These are phyloP conservation scores for Acipenser transmontanus DNA, from an alignment of 2,797 vertebrate species.

Conservation along the genomic window DNA sequence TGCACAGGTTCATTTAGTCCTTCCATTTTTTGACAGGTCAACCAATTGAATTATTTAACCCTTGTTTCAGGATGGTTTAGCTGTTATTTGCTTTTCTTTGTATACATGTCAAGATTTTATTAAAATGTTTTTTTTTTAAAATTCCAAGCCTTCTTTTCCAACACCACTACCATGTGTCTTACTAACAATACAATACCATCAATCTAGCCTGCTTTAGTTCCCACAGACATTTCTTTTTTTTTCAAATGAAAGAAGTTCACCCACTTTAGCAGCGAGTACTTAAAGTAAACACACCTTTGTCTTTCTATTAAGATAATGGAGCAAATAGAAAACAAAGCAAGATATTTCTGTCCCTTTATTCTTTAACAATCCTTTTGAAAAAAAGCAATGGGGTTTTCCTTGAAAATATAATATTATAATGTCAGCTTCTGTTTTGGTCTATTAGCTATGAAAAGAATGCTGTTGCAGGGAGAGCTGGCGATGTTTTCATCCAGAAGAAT, in stretches of 20 bases:
- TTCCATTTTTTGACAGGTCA: conserved; percentile 8
- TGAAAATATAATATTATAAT: conserved; percentile 4
- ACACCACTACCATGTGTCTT: background rate
- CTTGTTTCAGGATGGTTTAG: conserved; percentile 17
- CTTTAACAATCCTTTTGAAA: background rate
- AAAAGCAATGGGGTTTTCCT: background rate
- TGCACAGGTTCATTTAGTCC: too few species aligned
- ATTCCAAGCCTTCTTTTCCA: background rate
- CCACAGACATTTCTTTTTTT: background rate
- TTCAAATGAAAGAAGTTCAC: background rate
- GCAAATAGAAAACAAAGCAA: background rate
- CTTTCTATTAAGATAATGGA: background rate
- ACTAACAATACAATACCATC: background rate
- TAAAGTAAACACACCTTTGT: background rate
- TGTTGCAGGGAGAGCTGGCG: background rate
- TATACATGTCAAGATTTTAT: conserved; percentile 8
- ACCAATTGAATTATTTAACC: conserved; percentile 7
- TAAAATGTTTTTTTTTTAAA: background rate
- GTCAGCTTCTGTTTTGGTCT: conserved; percentile 5
- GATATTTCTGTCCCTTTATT: background rate
- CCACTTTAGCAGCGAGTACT: background rate
- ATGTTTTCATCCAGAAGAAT: background rate
- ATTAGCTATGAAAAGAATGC: conserved; percentile 8
- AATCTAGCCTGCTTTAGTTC: background rate
- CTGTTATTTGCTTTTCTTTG: background rate